These are phyloP conservation scores for Otus sunia DNA, from an alignment of 2,113 vertebrate species.

Conservation along the genomic window DNA sequence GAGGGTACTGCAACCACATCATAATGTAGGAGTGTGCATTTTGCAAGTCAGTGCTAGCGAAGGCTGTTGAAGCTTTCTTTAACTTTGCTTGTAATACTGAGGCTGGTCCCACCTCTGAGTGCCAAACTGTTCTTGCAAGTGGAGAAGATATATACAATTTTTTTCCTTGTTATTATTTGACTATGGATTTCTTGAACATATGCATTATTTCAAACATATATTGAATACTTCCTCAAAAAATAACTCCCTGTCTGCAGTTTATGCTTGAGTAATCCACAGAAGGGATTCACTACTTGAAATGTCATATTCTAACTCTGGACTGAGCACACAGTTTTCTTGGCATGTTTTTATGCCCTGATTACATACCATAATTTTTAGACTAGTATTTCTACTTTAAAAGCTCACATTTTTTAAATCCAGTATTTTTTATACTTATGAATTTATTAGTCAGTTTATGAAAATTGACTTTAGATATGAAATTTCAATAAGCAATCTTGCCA, in stretches of 20 bases:
- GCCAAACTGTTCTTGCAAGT: background rate
- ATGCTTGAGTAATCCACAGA: background rate
- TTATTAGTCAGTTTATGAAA: background rate
- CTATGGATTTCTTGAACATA: background rate
- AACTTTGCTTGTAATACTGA: background rate
- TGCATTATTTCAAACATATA: background rate
- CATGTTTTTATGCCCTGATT: background rate
- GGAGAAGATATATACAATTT: background rate
- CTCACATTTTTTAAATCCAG: background rate
- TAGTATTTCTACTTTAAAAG: background rate
- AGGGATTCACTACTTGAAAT: background rate
- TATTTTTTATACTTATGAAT: background rate
- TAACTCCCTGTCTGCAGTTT: background rate
- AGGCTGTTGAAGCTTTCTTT: background rate
- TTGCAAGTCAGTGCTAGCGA: background rate
- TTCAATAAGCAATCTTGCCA: background rate
- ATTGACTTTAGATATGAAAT: background rate
- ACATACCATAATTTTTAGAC: background rate
- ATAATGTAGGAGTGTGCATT: background rate
- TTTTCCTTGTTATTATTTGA: background rate
- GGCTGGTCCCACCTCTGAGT: background rate
- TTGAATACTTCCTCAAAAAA: background rate
- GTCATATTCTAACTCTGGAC: background rate
- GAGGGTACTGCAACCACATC: background rate
- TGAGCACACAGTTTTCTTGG: background rate